Percentiles rank a stretch among this genome's conserved stretches.
These are phyloP conservation scores for Ceriagrion tenellum DNA, from an alignment of 2,888 invertebrate species.

Conservation along the genomic window DNA sequence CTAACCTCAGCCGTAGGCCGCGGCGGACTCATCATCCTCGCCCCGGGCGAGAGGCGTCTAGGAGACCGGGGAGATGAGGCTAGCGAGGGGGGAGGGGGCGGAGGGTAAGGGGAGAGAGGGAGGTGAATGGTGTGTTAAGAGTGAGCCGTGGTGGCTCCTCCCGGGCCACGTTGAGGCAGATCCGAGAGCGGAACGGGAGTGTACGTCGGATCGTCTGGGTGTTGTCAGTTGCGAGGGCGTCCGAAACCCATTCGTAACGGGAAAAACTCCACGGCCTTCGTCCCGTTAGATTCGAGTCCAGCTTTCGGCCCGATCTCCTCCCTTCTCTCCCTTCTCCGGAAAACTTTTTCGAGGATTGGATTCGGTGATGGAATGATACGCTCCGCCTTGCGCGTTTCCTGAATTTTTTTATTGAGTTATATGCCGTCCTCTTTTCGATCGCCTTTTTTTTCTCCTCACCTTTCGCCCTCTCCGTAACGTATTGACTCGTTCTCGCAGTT, in stretches of 20 bases:
- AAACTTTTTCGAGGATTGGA: neutral
- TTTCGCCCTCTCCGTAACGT: neutral
- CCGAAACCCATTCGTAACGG: constrained; percentile 64
- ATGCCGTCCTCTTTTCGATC: neutral
- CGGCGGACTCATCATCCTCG: neutral
- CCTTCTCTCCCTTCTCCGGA: neutral
- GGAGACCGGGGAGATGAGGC: neutral
- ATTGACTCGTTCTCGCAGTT: neutral
- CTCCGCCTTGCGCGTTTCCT: neutral
- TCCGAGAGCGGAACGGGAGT: constrained; percentile 17
- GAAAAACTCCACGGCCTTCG: constrained; percentile 33
- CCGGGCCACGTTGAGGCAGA: constrained; percentile 38
- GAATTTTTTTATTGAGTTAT: neutral
- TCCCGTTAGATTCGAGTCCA: constrained; percentile 38
- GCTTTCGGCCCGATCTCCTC: neutral
- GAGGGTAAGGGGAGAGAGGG: neutral
- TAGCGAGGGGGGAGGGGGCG: neutral
- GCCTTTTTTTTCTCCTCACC: neutral
- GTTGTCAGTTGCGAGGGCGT: neutral
- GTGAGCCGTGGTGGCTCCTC: neutral
- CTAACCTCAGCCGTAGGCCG: too few species aligned
- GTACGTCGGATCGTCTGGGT: neutral
- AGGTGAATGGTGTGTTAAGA: neutral
- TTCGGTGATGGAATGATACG: neutral
- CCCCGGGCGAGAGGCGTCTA: neutral